Evolutionary conservation across 2,888 invertebrate genomes (phyloP).

Genomic region (Corbicula japonica): DNA sequence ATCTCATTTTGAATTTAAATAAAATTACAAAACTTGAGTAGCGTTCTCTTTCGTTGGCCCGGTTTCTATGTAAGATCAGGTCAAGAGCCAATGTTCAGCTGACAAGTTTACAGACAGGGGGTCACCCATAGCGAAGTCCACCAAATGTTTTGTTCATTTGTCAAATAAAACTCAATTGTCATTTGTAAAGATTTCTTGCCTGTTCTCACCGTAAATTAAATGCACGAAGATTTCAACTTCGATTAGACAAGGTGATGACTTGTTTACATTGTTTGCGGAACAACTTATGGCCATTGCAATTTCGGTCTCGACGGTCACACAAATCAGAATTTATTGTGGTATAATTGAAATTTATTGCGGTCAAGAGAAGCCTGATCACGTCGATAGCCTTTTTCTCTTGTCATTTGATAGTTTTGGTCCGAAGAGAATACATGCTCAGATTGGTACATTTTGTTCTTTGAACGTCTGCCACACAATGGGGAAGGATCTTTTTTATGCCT

Average conservation of each 20-base stretch:
- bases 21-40: no score
- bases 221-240: constrained; percentile 4
- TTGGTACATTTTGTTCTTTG: background rate
- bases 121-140: background rate
- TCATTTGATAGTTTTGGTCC: background rate
- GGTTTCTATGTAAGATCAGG: constrained; percentile 17
- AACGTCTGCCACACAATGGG: no score
- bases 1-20: no score
- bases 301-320: constrained; percentile 18
- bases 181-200: constrained; percentile 19
- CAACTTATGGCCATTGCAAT: constrained; percentile 18
- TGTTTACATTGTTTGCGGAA: constrained; percentile 41
- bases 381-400: background rate
- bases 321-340: constrained; percentile 29
- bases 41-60: no score
- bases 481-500: no score
- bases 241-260: constrained; percentile 40
- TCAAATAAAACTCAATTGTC: constrained; percentile 36
- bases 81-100: constrained; percentile 15
- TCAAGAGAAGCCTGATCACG: constrained; percentile 17
- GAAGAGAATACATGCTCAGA: constrained; percentile 8
- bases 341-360: constrained; percentile 46
- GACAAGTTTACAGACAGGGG: background rate
- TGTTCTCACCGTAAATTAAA: constrained; percentile 33
- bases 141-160: constrained; percentile 20